Evolutionary conservation across 2,797 vertebrate species (phyloP), one percentile per base, ranked within the genome.

Genomic region (Rhynchonycteris naso): DNA sequence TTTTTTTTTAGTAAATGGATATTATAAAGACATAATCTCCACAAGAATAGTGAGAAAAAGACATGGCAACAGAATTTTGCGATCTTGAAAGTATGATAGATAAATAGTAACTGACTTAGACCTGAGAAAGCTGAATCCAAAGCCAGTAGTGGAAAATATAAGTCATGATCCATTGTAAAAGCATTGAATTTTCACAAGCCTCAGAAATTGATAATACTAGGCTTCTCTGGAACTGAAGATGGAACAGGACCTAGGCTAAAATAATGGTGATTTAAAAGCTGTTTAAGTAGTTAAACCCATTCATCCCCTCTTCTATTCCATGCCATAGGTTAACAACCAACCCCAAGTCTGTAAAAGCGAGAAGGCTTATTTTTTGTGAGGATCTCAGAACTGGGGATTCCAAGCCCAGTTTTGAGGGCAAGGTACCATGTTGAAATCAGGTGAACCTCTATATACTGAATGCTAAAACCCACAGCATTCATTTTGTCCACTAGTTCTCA

Each of bases 221-320:
- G 11, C 26, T 87, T 96, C 79, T 96, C 65, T 83, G 71, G 75
- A 92, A 92, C 33, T 30, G 33, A 94, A 87, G 83, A 76, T 74
- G 59, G 43, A 30, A 61, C 22, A 93, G 66, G 47, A 59, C 71
- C 56, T 59, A 93, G 56, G 22, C 89, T 83, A 89, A 91, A 95
- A 81, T 33, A 79, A 95, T n/a, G 74, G 85, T 87, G 76, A 95
- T 90, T 89, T 93, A n/a, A 95, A 96, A 74, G 43, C 78, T 68
- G 22, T 91, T 87, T 96, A 92, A 94, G 58, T 54, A 52, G 72
- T 85, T 90, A 94, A 93, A 59, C 56, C 33, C 54, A 81, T 47
- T 76, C 81, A 95, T 69, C 33, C 28, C n/a, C 14, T 54, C 54
- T 80, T 72, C 68, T 74, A 50, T 18, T 84, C 26, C 38, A 78